Percentiles rank a stretch among this genome's conserved stretches.
Evolutionary conservation across 2,797 vertebrate genomes (phyloP).

Genomic region (Emydoidea blandingii): DNA sequence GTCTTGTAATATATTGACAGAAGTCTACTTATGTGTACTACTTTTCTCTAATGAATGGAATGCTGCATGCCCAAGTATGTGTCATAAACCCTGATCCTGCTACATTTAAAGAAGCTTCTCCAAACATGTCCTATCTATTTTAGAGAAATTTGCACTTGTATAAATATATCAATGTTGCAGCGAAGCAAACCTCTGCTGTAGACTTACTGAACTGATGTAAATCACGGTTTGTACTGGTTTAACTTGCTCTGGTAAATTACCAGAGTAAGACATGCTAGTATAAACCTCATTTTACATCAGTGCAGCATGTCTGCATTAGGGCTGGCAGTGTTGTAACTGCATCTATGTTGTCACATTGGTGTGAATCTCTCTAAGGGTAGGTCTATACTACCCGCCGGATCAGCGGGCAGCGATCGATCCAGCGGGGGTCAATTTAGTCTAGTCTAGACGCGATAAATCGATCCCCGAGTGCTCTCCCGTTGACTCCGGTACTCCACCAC

Average conservation of each 20-base stretch:
- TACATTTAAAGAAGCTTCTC: slow-evolving; percentile 9
- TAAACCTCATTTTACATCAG: background rate
- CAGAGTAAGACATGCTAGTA: background rate
- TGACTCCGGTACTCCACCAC: too few relatives aligned
- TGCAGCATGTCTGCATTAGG: background rate
- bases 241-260: background rate
- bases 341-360: background rate
- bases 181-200: background rate
- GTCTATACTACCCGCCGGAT: too few relatives aligned
- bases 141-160: background rate
- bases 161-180: background rate
- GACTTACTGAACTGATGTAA: background rate
- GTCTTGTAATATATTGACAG: slow-evolving; percentile 30
- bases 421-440: too few relatives aligned
- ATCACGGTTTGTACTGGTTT: background rate
- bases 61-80: slow-evolving; percentile 16
- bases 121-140: background rate
- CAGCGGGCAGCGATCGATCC: too few relatives aligned
- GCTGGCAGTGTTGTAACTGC: slow-evolving; percentile 7
- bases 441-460: too few relatives aligned
- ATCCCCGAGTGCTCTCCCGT: too few relatives aligned
- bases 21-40: slow-evolving; percentile 51
- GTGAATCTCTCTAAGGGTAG: background rate
- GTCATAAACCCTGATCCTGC: slow-evolving; percentile 30
- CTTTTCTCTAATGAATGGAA: slow-evolving; percentile 38